phyloP scores from a whole-genome alignment of 2,888 invertebrate species.

The Drosophila yooni region DNA sequence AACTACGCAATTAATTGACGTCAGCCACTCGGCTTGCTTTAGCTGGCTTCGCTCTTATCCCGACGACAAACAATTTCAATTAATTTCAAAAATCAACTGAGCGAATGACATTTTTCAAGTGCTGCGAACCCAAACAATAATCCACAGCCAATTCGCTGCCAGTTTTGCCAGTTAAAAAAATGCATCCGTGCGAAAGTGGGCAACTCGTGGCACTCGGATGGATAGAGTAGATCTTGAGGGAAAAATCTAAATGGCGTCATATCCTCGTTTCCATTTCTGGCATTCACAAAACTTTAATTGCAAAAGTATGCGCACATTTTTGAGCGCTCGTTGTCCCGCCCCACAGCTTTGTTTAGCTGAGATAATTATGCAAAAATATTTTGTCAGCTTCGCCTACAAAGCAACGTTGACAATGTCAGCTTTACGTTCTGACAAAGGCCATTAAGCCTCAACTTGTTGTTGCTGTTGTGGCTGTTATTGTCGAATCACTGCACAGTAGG shows the following conservation, averaged over 20 bases:
- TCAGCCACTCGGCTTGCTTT: slow-evolving; percentile 41
- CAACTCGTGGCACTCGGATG: slow-evolving; percentile 42
- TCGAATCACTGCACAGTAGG: slow-evolving; percentile 40
- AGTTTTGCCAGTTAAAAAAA: slow-evolving; percentile 23
- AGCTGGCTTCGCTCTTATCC: slow-evolving; percentile 40
- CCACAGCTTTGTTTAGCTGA: slow-evolving; percentile 22
- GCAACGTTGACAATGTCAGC: slow-evolving; percentile 11
- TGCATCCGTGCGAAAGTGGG: slow-evolving; percentile 47
- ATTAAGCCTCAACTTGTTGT: slow-evolving; percentile 27
- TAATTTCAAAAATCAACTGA: slow-evolving; percentile 71
- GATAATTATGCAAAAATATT: slow-evolving; percentile 71
- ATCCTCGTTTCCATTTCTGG: slow-evolving; percentile 34
- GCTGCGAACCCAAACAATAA: slow-evolving; percentile 33
- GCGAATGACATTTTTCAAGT: slow-evolving; percentile 46
- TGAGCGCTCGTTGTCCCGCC: background rate
- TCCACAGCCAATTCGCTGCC: slow-evolving; percentile 37
- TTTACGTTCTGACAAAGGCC: slow-evolving; percentile 29
- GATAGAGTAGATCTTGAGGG: slow-evolving; percentile 42
- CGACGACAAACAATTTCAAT: slow-evolving; percentile 66
- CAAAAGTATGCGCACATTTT: slow-evolving; percentile 44
- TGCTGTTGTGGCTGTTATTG: slow-evolving; percentile 16
- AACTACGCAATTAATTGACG: slow-evolving; percentile 70
- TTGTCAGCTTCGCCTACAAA: slow-evolving; percentile 55
- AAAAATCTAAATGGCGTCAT: slow-evolving; percentile 61
- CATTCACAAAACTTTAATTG: slow-evolving; percentile 67